Evolutionary conservation across 2,113 vertebrate species (phyloP), one percentile per base, ranked within the genome.

Genomic region (Sapayoa aenigma): DNA sequence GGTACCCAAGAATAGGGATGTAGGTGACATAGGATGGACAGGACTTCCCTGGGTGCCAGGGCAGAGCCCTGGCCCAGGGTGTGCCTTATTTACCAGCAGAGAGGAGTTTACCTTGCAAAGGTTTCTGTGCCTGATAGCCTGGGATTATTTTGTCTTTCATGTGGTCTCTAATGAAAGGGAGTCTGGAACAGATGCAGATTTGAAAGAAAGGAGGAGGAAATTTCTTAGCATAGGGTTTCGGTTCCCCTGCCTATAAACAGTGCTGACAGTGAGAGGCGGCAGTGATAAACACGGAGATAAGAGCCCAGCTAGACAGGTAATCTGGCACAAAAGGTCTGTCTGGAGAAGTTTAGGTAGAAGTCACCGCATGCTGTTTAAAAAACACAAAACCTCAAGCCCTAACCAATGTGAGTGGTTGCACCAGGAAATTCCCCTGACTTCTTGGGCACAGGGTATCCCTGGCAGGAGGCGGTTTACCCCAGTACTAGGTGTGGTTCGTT

Each of bases 91-190:
- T 96, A 95, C 93, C 6, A 10, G 90, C 84, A 84, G 66, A 86
- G 77, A 76, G 69, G 55, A 90, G 92, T 58, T 84, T 72, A 94
- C 95, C 94, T 92, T 65, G 82, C 1, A 1, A 76, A 82, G 89
- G 84, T 83, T 95, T 87, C 95, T 87, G 35, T 72, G 89, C 87
- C 89, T 87, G 95, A 95, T 94, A 95, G 95, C 91, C 81, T 67
- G 84, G 74, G 89, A 91, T 91, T 95, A 67, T 96, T 97, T 95
- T 91, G 96, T 91, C 94, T 97, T 96, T 97, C 94, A 97, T 97
- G 96, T 95, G 96, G 95, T 95, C 91, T 93, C 53, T 96, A 96
- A 96, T 96, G 96, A 97, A 95, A 97, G 89, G 71, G 93, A 96
- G 93, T 88, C 95, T 97, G 94, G 90, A 96, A 59, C 79, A 95